Evolutionary conservation across 2,797 vertebrate genomes (phyloP).

Genomic region (Novumbra hubbsi): DNA sequence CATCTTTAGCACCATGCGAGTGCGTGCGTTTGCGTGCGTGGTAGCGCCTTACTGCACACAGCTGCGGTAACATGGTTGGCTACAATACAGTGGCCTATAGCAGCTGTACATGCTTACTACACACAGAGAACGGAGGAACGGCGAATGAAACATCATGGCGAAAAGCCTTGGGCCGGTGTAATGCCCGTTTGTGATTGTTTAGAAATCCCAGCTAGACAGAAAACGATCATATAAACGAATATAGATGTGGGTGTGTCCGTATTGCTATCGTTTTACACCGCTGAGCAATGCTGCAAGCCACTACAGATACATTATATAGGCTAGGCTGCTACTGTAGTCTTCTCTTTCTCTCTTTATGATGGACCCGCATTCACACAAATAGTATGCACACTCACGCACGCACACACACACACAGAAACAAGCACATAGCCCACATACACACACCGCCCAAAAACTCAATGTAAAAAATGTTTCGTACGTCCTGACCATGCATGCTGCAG

Average conservation of each 20-base stretch:
- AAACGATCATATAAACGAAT: not conserved
- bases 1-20: not conserved
- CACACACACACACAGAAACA: not conserved
- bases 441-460: not conserved
- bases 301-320: not conserved
- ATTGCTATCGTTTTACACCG: slow-evolving; percentile 4
- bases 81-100: not conserved
- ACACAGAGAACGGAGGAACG: slow-evolving; percentile 5
- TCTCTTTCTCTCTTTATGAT: slow-evolving; percentile 6
- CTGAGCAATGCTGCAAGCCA: not conserved
- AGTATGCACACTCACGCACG: not conserved
- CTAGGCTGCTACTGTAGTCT: not conserved
- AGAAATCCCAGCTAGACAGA: not conserved
- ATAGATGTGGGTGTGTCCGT: slow-evolving; percentile 5
- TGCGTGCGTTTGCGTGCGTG: not conserved
- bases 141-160: slow-evolving; percentile 2
- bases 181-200: not conserved
- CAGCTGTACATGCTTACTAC: not conserved
- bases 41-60: not conserved
- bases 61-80: not conserved
- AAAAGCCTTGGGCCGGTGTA: slow-evolving; percentile 2
- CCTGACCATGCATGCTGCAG: not conserved
- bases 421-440: not conserved
- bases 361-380: not conserved
- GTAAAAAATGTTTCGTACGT: not conserved